These are phyloP conservation scores for Galeopsomyia nigrocyanea DNA, from an alignment of 2,888 invertebrate genomes.

Conservation along the genomic window DNA sequence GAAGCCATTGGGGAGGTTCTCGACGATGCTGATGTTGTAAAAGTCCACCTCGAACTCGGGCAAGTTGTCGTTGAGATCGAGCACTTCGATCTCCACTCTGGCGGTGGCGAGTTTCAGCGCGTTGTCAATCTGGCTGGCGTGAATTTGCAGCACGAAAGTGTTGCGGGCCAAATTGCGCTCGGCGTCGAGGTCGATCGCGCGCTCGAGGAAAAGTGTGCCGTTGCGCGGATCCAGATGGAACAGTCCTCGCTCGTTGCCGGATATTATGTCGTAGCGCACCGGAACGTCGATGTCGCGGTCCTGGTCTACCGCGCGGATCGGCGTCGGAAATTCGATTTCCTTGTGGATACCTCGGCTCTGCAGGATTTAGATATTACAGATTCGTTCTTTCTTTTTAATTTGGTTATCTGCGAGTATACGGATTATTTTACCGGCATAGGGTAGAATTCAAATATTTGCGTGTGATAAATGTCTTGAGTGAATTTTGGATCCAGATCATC, in stretches of 20 bases:
- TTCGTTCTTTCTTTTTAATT: neutral
- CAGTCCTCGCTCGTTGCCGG: constrained; percentile 83
- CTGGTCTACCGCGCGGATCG: constrained; percentile 85
- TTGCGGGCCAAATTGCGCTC: constrained; percentile 81
- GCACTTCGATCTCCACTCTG: constrained; percentile 79
- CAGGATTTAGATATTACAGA: neutral
- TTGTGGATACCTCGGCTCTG: constrained; percentile 73
- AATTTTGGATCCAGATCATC: constrained; percentile 89
- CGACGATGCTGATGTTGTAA: constrained; percentile 93
- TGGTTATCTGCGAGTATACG: neutral
- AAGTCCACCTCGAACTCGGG: constrained; percentile 91
- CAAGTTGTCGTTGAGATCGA: constrained; percentile 86
- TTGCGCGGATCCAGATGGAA: constrained; percentile 83
- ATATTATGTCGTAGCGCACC: constrained; percentile 83
- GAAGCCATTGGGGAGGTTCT: constrained; percentile 88
- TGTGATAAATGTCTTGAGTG: constrained; percentile 83
- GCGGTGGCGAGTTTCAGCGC: constrained; percentile 82
- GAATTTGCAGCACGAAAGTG: constrained; percentile 83
- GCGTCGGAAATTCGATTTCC: constrained; percentile 78
- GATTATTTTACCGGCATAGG: constrained; percentile 78
- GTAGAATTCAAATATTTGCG: constrained; percentile 86
- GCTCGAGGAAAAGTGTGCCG: constrained; percentile 82
- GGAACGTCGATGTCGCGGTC: constrained; percentile 82
- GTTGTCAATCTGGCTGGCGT: constrained; percentile 84
- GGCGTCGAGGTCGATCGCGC: constrained; percentile 85